These are phyloP conservation scores for Palloptera scutellata DNA, from an alignment of 2,888 invertebrate genomes.

Conservation along the genomic window DNA sequence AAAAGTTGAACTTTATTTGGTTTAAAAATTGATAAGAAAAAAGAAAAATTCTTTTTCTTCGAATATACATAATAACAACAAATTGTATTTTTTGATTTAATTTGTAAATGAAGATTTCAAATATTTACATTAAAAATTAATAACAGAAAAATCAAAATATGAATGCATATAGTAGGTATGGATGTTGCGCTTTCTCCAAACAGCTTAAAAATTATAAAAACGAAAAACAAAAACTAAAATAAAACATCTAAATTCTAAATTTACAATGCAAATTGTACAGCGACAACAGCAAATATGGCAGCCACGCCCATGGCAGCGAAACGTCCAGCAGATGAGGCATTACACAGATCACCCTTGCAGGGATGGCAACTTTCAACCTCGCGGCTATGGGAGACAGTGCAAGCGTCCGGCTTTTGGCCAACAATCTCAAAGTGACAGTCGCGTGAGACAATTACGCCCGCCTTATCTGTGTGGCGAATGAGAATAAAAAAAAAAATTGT, in stretches of 20 bases:
- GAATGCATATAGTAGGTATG: too few relatives aligned
- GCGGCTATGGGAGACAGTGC: conserved; percentile 56
- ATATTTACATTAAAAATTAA: too few relatives aligned
- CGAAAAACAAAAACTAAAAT: too few relatives aligned
- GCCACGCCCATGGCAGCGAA: conserved; percentile 48
- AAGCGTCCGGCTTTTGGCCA: conserved; percentile 55
- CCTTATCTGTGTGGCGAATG: conserved; percentile 48
- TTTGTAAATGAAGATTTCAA: too few relatives aligned
- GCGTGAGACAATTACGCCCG: conserved; percentile 57
- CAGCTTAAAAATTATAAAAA: too few relatives aligned
- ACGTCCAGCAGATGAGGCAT: conserved; percentile 61
- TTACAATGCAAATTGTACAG: conserved; percentile 51
- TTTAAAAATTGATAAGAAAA: too few relatives aligned
- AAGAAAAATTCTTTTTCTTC: too few relatives aligned
- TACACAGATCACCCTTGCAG: conserved; percentile 75
- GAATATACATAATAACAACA: too few relatives aligned
- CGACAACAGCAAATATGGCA: conserved; percentile 50
- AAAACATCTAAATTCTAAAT: neutral
- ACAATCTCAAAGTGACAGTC: conserved; percentile 59
- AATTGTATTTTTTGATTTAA: too few relatives aligned
- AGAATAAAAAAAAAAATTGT: conserved; percentile 13
- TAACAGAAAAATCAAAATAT: too few relatives aligned
- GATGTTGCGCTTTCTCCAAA: too few relatives aligned
- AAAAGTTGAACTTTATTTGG: too few relatives aligned
- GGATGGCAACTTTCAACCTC: conserved; percentile 68